A percentile compares a stretch with the other conserved stretches of the same genome.
These are phyloP conservation scores for Dysdera silvatica DNA, from an alignment of 1,140 invertebrate genomes.

Conservation along the genomic window DNA sequence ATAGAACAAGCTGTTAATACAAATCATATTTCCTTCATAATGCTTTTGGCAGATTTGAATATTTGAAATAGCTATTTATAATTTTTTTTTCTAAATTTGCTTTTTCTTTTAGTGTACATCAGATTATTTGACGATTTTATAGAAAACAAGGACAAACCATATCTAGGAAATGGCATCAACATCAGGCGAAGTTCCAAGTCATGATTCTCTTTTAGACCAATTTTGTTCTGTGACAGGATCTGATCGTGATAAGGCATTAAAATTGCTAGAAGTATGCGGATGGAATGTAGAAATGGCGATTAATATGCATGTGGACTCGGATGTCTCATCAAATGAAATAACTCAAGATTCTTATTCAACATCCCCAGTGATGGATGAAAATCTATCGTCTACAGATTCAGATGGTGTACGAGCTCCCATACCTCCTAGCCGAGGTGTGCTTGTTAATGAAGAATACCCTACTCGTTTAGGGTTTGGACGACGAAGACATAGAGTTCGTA, in stretches of 20 bases:
- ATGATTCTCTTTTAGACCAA: constrained; percentile 13
- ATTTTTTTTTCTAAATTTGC: too few relatives aligned
- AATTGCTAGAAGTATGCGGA: constrained; percentile 49
- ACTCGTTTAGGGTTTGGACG: constrained; percentile 12
- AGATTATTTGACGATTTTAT: too few relatives aligned
- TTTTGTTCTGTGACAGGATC: constrained; percentile 23
- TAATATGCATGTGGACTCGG: constrained; percentile 51
- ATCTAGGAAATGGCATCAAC: constrained; percentile 28
- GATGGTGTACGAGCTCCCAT: constrained; percentile 57
- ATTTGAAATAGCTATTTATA: too few relatives aligned
- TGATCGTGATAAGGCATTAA: constrained; percentile 23
- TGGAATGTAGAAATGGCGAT: constrained; percentile 51
- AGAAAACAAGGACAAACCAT: too few relatives aligned
- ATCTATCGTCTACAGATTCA: neutral
- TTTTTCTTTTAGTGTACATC: too few relatives aligned
- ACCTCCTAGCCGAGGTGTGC: constrained; percentile 54
- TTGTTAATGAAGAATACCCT: constrained; percentile 47
- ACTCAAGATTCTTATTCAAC: too few relatives aligned
- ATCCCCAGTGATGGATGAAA: neutral
- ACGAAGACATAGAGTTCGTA: constrained; percentile 46
- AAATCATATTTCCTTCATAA: too few relatives aligned
- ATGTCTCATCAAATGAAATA: constrained; percentile 3
- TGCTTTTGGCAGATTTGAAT: too few relatives aligned
- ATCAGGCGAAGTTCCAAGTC: neutral
- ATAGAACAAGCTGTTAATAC: too few relatives aligned